These are phyloP conservation scores for Nothobranchius furzeri DNA, from an alignment of 2,113 vertebrate species.

Conservation along the genomic window DNA sequence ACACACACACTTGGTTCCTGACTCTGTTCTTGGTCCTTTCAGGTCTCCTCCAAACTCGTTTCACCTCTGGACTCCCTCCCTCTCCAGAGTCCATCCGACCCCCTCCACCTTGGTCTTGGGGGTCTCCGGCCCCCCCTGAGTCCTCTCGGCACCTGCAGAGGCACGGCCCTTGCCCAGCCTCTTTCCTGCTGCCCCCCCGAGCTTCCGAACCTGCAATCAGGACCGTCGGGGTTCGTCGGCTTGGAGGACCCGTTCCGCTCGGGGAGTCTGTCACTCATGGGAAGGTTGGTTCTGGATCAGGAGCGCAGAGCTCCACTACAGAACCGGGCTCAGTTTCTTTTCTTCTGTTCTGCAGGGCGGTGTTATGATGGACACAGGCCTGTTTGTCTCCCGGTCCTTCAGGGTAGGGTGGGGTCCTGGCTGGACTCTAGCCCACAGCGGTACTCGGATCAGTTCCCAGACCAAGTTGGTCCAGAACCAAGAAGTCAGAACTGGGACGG, in stretches of 20 bases:
- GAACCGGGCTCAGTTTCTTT: neutral
- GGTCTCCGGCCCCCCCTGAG: neutral
- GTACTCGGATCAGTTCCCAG: constrained; percentile 68
- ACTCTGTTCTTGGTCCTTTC: constrained; percentile 3
- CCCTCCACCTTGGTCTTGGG: constrained; percentile 23
- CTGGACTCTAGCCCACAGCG: constrained; percentile 87
- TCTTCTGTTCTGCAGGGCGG: constrained; percentile 62
- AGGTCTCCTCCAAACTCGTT: constrained; percentile 88
- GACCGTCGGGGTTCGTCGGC: constrained; percentile 84
- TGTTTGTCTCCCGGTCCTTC: constrained; percentile 91
- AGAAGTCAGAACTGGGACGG: constrained; percentile 29
- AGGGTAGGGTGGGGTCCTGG: constrained; percentile 92
- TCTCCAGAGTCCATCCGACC: constrained; percentile 56
- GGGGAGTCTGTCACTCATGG: constrained; percentile 81
- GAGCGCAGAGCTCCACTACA: too few relatives aligned
- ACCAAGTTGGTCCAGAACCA: constrained; percentile 30
- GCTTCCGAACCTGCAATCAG: constrained; percentile 78
- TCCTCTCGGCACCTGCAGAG: constrained; percentile 48
- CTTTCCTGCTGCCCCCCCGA: constrained; percentile 72
- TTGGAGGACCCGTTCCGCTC: constrained; percentile 83
- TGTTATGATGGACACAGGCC: constrained; percentile 88
- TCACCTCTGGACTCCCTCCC: constrained; percentile 69
- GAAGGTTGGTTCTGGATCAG: constrained; percentile 65
- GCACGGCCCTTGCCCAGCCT: constrained; percentile 46
- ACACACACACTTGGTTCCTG: too few relatives aligned